Evolutionary conservation across 1,140 invertebrate genomes (phyloP).

Genomic region (Bombus soroeensis): DNA sequence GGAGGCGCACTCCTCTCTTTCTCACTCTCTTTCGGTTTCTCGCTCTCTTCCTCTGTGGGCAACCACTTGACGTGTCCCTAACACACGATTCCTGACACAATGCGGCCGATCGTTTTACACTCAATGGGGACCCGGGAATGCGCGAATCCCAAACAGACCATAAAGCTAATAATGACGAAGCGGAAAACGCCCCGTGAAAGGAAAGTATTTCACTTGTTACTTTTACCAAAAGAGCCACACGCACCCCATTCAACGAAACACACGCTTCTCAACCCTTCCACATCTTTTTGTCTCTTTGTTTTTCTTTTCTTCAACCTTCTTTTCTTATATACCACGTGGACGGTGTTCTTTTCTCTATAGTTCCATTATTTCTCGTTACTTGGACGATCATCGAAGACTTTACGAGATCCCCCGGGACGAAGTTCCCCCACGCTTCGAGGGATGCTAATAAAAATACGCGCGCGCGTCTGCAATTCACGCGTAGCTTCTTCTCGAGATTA

Average conservation of each 20-base stretch:
- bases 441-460: background rate
- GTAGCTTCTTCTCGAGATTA: background rate
- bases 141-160: conserved; percentile 50
- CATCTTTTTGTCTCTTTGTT: no score
- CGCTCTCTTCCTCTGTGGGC: conserved; percentile 23
- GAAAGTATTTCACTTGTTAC: conserved; percentile 8
- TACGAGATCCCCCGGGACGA: background rate
- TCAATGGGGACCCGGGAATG: conserved; percentile 37
- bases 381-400: background rate
- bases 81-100: conserved; percentile 59
- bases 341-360: background rate
- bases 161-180: conserved; percentile 53
- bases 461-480: background rate
- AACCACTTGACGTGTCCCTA: conserved; percentile 58
- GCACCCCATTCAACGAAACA: conserved; percentile 2
- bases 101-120: conserved; percentile 57
- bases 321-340: background rate
- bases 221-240: conserved; percentile 25
- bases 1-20: conserved; percentile 37
- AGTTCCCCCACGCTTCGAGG: background rate
- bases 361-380: background rate
- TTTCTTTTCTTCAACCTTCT: background rate
- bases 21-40: background rate
- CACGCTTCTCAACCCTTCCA: background rate
- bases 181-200: conserved; percentile 27